Evolutionary conservation across 37 sponge, comb jelly and placozoan species (phyloP).

Genomic region (Aphrocallistes beatrix): DNA sequence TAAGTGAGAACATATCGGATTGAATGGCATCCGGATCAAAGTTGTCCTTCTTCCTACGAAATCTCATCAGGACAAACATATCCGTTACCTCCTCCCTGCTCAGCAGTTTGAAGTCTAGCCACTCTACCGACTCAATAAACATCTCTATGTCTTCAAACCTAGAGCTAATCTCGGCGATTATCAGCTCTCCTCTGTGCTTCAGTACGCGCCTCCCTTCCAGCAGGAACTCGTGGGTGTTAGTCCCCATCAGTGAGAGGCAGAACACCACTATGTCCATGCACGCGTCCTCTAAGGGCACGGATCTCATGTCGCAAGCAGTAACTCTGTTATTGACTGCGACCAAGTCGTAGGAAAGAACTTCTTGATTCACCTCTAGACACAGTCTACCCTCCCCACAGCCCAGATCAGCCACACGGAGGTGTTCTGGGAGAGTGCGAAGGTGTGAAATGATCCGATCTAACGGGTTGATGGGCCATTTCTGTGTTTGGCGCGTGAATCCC

Average conservation of each 20-base stretch:
- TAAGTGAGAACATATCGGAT: slow-evolving; percentile 41
- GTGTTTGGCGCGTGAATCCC: slow-evolving; percentile 66
- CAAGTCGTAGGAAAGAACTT: slow-evolving; percentile 85
- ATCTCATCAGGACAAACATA: slow-evolving; percentile 62
- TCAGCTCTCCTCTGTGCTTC: slow-evolving; percentile 39
- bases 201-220: slow-evolving; percentile 71
- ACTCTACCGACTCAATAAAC: slow-evolving; percentile 48
- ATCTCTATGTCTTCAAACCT: slow-evolving; percentile 41
- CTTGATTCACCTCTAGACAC: slow-evolving; percentile 47
- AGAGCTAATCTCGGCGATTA: slow-evolving; percentile 70
- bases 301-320: slow-evolving; percentile 80
- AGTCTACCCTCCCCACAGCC: slow-evolving; percentile 89
- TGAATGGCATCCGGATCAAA: background rate
- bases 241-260: slow-evolving; percentile 94
- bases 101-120: slow-evolving; percentile 50
- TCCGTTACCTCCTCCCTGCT: slow-evolving; percentile 28
- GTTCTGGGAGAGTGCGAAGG: slow-evolving; percentile 36
- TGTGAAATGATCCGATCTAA: slow-evolving; percentile 59
- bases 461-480: slow-evolving; percentile 88
- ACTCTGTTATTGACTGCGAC: slow-evolving; percentile 55
- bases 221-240: slow-evolving; percentile 73
- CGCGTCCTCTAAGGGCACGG: slow-evolving; percentile 45
- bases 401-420: slow-evolving; percentile 66
- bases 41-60: slow-evolving; percentile 23
- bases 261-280: slow-evolving; percentile 76